Evolutionary conservation across 2,888 invertebrate species (phyloP).

Genomic region (Anorthoa munda): DNA sequence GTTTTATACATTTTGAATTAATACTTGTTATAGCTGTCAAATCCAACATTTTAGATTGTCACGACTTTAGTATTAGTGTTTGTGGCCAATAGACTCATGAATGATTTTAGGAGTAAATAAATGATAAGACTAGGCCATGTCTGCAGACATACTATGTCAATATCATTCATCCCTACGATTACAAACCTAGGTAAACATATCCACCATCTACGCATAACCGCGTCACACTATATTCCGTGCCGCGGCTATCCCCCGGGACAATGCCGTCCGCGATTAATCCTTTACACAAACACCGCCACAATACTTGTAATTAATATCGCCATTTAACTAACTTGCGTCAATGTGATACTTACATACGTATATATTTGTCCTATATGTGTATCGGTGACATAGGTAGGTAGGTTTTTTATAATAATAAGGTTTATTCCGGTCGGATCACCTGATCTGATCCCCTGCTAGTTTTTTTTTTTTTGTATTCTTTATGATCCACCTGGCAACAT

Average conservation of each 20-base stretch:
- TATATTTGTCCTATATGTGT: neutral
- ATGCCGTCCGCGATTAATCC: constrained; percentile 56
- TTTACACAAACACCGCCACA: constrained; percentile 57
- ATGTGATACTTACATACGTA: constrained; percentile 22
- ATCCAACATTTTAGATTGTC: no score
- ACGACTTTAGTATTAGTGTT: no score
- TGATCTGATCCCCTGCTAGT: no score
- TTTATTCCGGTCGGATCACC: neutral
- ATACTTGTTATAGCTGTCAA: no score
- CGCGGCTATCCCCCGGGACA: constrained; percentile 45
- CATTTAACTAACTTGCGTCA: constrained; percentile 68
- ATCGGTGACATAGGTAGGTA: neutral
- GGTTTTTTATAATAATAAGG: no score
- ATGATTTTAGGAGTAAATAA: no score
- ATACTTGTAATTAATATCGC: constrained; percentile 68
- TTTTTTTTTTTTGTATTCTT: no score
- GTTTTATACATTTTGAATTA: no score
- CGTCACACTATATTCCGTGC: constrained; percentile 31
- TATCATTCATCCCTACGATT: neutral
- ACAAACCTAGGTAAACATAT: neutral
- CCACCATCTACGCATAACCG: neutral
- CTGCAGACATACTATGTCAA: no score
- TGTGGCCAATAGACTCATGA: no score
- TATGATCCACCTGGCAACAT: no score
- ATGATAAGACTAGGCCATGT: no score